Conservation (phyloP, 2,797 vertebrate genomes). For the Chrosomus eos region DNA sequence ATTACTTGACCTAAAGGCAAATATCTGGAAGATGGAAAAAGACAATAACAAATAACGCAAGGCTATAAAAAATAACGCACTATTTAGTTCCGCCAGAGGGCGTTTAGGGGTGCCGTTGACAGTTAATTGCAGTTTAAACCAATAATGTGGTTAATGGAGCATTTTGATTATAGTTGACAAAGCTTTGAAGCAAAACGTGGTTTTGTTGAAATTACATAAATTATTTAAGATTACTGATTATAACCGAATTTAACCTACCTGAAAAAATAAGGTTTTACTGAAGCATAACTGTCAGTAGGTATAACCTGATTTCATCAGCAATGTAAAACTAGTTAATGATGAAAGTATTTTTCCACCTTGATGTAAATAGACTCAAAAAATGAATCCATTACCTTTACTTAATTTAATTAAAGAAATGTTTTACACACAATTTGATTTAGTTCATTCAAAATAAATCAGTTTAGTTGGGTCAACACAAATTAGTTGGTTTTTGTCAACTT, state of each 20-base stretch:
- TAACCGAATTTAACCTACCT: background rate
- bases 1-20: background rate
- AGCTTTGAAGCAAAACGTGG: background rate
- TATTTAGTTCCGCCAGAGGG: background rate
- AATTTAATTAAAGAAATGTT: no score
- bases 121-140: background rate
- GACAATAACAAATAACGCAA: background rate
- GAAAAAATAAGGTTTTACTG: background rate
- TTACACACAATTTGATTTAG: no score
- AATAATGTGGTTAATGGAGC: background rate
- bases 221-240: background rate
- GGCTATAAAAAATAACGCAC: background rate
- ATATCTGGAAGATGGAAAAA: background rate
- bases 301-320: background rate
- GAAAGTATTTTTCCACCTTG: background rate
- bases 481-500: no score
- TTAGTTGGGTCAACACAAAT: no score
- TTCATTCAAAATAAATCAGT: no score
- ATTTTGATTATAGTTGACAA: constrained; percentile 16
- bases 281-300: background rate
- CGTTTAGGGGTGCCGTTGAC: background rate
- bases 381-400: no score
- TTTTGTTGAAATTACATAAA: background rate
- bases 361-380: background rate
- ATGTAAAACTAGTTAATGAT: background rate